Evolutionary conservation across 1,140 invertebrate genomes (phyloP).

Genomic region (Bombus terrestris): DNA sequence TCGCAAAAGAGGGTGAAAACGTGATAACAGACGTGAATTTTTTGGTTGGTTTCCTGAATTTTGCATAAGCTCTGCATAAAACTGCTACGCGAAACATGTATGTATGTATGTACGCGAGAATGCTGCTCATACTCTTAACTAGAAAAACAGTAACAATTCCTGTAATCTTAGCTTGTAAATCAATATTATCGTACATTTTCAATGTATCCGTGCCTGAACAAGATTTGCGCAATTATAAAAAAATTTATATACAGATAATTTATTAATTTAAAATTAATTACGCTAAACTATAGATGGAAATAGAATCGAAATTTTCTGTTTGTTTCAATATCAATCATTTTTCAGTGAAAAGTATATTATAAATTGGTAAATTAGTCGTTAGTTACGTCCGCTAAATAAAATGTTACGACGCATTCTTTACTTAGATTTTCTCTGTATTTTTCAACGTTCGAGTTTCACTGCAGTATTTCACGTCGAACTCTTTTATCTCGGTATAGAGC

Average conservation of each 20-base stretch:
- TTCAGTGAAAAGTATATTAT: not conserved
- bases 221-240: too few relatives aligned
- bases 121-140: not conserved
- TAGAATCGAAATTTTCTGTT: not conserved
- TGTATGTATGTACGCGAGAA: not conserved
- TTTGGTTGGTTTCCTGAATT: slow-evolving; percentile 1
- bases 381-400: too few relatives aligned
- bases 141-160: not conserved
- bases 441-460: not conserved
- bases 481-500: not conserved
- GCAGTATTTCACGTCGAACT: not conserved
- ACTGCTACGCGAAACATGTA: not conserved
- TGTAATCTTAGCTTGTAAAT: not conserved
- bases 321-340: not conserved
- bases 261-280: too few relatives aligned
- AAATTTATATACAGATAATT: too few relatives aligned
- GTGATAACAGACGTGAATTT: not conserved
- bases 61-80: not conserved
- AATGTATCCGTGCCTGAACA: not conserved
- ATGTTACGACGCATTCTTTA: not conserved
- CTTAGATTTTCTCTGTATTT: not conserved
- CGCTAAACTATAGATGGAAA: not conserved
- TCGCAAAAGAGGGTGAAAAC: not conserved
- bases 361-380: not conserved
- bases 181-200: not conserved